phyloP scores from a whole-genome alignment of 1,140 invertebrate genomes.

The Microplitis demolitor region DNA sequence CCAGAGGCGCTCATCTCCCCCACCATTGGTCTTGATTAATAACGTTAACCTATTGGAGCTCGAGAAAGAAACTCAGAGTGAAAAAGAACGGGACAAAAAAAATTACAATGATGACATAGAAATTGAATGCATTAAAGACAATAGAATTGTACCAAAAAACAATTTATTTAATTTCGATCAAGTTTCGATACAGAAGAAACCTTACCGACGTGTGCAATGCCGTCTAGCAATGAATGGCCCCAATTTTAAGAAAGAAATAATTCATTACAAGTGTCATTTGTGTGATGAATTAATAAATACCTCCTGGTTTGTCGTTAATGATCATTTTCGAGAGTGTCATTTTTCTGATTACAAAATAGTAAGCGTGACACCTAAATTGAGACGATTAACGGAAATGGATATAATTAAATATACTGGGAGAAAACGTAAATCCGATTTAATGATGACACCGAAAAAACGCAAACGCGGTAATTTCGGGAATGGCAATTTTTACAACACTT shows the following conservation, averaged over 20 bases:
- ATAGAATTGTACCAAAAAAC: not conserved
- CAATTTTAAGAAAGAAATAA: slow-evolving; percentile 2
- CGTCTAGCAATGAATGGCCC: slow-evolving; percentile 41
- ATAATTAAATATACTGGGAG: slow-evolving; percentile 38
- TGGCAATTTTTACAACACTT: not conserved
- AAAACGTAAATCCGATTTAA: slow-evolving; percentile 41
- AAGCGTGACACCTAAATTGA: slow-evolving; percentile 31
- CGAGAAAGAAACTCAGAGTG: too few relatives aligned
- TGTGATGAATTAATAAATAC: slow-evolving; percentile 52
- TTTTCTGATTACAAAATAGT: slow-evolving; percentile 41
- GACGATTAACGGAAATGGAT: slow-evolving; percentile 34
- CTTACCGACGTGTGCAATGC: not conserved
- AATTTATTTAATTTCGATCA: not conserved
- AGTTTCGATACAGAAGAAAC: not conserved
- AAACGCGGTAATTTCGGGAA: slow-evolving; percentile 45
- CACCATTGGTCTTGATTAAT: too few relatives aligned
- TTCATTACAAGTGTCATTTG: slow-evolving; percentile 51
- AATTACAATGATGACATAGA: too few relatives aligned
- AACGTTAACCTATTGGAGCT: too few relatives aligned
- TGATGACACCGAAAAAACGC: slow-evolving; percentile 33
- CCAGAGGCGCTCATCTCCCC: not conserved
- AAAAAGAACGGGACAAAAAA: not conserved
- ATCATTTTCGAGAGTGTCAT: slow-evolving; percentile 48
- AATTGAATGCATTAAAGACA: not conserved
- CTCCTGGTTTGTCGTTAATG: slow-evolving; percentile 37